Percentiles rank a stretch among this genome's conserved stretches.
Evolutionary conservation across 1,140 invertebrate species (phyloP).

Genomic region (Nixonia krombeini): DNA sequence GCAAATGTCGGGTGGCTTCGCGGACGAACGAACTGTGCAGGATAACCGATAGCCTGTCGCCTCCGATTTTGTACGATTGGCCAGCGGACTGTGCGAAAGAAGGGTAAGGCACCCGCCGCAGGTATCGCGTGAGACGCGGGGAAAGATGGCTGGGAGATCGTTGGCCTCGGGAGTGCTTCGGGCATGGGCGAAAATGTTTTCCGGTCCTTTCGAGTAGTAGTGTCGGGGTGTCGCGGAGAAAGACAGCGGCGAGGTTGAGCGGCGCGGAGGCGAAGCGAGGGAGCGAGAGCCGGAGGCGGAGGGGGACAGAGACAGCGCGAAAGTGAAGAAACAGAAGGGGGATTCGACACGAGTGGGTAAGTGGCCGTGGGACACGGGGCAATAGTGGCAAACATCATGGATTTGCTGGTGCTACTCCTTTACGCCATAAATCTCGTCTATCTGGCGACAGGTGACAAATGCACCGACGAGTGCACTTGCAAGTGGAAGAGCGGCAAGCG

Average conservation of each 20-base stretch:
- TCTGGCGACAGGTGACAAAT: conserved; percentile 67
- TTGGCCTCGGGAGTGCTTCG: conserved; percentile 17
- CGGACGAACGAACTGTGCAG: conserved; percentile 51
- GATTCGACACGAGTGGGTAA: conserved; percentile 5
- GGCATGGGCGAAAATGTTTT: conserved; percentile 15
- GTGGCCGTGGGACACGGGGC: conserved; percentile 4
- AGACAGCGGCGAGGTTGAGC: conserved; percentile 7
- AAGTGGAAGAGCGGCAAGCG: conserved; percentile 95
- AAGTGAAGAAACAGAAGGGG: conserved; percentile 9
- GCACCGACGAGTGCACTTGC: conserved; percentile 86
- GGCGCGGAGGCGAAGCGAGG: background rate
- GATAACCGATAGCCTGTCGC: too few species aligned
- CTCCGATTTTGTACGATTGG: too few species aligned
- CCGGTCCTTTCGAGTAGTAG: conserved; percentile 6
- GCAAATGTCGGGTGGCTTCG: conserved; percentile 34
- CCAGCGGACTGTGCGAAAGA: conserved; percentile 1
- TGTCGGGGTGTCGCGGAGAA: background rate
- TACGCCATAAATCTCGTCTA: conserved; percentile 38
- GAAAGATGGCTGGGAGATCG: conserved; percentile 12
- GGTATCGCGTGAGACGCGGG: background rate
- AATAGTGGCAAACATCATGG: conserved; percentile 32
- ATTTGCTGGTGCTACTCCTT: conserved; percentile 37
- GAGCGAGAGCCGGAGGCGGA: conserved; percentile 6
- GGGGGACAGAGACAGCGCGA: conserved; percentile 4
- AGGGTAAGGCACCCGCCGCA: background rate